Conservation (phyloP, 2,797 vertebrate genomes). For the Dipus sagitta region DNA sequence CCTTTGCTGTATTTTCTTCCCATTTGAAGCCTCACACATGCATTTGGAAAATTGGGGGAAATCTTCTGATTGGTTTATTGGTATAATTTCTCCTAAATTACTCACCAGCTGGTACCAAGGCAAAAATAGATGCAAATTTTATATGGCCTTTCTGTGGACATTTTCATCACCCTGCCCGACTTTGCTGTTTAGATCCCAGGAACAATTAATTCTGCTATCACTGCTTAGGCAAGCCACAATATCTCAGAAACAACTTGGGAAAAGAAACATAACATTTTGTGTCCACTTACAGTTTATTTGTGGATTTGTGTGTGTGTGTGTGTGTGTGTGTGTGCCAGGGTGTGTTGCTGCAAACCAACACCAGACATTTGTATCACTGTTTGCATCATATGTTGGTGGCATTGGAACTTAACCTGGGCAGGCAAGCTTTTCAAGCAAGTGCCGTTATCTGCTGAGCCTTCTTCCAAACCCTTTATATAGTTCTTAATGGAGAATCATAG, state of each 20-base stretch:
- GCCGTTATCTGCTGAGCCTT: no score
- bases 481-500: background rate
- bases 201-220: background rate
- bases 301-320: no score
- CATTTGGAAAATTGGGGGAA: background rate
- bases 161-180: background rate
- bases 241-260: background rate
- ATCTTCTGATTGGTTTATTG: slow-evolving; percentile 26
- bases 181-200: background rate
- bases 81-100: slow-evolving; percentile 18
- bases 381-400: no score
- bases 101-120: background rate
- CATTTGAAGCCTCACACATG: background rate
- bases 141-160: background rate
- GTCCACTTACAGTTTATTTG: background rate
- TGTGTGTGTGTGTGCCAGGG: no score
- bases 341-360: no score
- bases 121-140: background rate
- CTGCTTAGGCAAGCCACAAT: slow-evolving; percentile 1
- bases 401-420: no score
- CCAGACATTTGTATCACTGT: no score
- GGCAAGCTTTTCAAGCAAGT: no score
- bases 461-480: background rate
- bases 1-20: background rate
- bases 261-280: background rate